Conservation (phyloP, 2,113 vertebrate genomes). For the Eudorcas thomsonii region DNA sequence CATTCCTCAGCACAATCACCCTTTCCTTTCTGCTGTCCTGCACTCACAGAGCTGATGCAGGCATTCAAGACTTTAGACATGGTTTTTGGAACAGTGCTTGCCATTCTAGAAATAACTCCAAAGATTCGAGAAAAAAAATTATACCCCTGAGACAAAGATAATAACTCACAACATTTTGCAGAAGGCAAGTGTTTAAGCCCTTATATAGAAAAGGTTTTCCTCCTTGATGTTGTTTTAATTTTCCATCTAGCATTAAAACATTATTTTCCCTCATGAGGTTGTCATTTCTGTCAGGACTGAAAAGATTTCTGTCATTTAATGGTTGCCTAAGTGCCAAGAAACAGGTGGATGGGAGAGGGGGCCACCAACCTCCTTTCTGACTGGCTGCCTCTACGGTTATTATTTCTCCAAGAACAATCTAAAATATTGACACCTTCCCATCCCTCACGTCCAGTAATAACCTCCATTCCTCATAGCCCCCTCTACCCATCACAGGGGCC, state of each 20-base stretch:
- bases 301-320: background rate
- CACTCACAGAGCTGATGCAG: background rate
- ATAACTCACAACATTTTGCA: background rate
- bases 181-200: background rate
- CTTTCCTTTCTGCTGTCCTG: background rate
- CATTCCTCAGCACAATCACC: background rate
- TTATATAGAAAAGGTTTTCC: background rate
- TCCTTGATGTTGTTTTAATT: background rate
- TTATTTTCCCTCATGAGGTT: background rate
- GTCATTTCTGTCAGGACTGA: background rate
- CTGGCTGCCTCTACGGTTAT: background rate
- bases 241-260: background rate
- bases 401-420: background rate
- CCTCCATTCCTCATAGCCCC: background rate
- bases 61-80: background rate
- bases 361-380: background rate
- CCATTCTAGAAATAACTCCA: slow-evolving; percentile 24
- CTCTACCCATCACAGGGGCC: accelerated
- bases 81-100: background rate
- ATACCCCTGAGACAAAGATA: background rate
- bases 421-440: background rate
- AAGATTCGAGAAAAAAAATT: background rate
- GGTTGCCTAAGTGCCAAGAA: background rate
- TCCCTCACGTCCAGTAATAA: background rate
- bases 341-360: accelerated